These are phyloP conservation scores for Cyclophora punctaria DNA, from an alignment of 2,888 invertebrate species.

Conservation along the genomic window DNA sequence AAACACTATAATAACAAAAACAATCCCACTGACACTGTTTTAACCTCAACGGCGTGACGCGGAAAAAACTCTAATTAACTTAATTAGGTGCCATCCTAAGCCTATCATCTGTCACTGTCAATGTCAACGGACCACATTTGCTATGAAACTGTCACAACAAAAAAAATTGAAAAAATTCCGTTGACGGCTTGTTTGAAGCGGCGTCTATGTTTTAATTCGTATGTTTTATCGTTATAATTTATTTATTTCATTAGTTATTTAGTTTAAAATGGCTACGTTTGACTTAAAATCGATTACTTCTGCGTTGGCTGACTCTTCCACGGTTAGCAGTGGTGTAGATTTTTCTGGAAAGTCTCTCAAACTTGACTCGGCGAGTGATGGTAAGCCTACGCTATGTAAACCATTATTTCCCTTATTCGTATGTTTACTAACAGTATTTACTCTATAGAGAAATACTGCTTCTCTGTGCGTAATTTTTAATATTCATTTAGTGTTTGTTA, in stretches of 20 bases:
- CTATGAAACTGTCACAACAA: conserved; percentile 8
- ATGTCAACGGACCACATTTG: not conserved
- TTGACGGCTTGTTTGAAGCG: conserved; percentile 25
- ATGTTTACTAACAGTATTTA: not conserved
- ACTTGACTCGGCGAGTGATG: conserved; percentile 85
- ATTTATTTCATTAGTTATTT: conserved; percentile 16
- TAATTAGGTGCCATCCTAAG: too few relatives aligned
- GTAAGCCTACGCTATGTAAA: conserved; percentile 61
- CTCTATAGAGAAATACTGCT: not conserved
- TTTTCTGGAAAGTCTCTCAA: conserved; percentile 88
- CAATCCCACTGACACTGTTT: too few relatives aligned
- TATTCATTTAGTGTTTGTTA: too few relatives aligned
- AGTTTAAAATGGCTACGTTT: conserved; percentile 59
- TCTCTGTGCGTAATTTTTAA: too few relatives aligned
- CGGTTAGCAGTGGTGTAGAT: conserved; percentile 78
- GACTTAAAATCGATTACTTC: conserved; percentile 73
- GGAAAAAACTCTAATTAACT: too few relatives aligned
- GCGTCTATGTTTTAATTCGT: conserved; percentile 21
- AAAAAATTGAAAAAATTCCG: conserved; percentile 48
- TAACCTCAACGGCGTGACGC: too few relatives aligned
- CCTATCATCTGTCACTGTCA: too few relatives aligned
- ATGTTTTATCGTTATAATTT: conserved; percentile 21
- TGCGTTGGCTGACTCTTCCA: conserved; percentile 59
- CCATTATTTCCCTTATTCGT: not conserved
- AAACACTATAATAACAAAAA: too few relatives aligned